phyloP scores from a whole-genome alignment of 2,888 invertebrate genomes.

The Parelbella ahira region DNA sequence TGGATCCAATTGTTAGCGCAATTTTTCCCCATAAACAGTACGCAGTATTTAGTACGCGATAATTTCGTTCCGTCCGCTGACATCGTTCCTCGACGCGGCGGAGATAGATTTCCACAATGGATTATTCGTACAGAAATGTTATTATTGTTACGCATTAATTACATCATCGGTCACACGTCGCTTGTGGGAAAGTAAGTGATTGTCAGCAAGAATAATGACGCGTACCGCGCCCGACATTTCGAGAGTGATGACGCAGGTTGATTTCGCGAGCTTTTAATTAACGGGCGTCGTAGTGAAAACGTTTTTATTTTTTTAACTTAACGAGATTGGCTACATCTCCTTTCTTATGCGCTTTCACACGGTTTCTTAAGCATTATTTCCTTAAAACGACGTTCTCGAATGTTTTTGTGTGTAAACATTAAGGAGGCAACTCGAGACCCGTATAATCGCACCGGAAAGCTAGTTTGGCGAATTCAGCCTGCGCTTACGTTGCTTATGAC shows the following conservation, averaged over 20 bases:
- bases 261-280: conserved; percentile 32
- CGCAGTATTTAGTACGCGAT: conserved; percentile 28
- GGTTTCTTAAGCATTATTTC: conserved; percentile 42
- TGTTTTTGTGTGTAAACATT: conserved; percentile 25
- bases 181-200: conserved; percentile 55
- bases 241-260: conserved; percentile 35
- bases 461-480: conserved; percentile 7
- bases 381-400: conserved; percentile 11
- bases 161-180: conserved; percentile 53
- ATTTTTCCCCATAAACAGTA: conserved; percentile 36
- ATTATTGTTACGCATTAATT: conserved; percentile 44
- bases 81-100: conserved; percentile 9
- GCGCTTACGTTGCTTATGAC: conserved; percentile 27
- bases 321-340: conserved; percentile 11
- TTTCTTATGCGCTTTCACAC: conserved; percentile 46
- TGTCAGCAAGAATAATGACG: conserved; percentile 27
- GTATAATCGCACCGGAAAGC: conserved; percentile 19
- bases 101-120: conserved; percentile 42
- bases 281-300: conserved; percentile 38
- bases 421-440: conserved; percentile 20
- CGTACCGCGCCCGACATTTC: conserved; percentile 19
- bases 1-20: conserved; percentile 46
- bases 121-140: conserved; percentile 40
- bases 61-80: neutral
- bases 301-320: conserved; percentile 26